Evolutionary conservation across 2,888 invertebrate genomes (phyloP).

Genomic region (Choristoneura rosaceana): DNA sequence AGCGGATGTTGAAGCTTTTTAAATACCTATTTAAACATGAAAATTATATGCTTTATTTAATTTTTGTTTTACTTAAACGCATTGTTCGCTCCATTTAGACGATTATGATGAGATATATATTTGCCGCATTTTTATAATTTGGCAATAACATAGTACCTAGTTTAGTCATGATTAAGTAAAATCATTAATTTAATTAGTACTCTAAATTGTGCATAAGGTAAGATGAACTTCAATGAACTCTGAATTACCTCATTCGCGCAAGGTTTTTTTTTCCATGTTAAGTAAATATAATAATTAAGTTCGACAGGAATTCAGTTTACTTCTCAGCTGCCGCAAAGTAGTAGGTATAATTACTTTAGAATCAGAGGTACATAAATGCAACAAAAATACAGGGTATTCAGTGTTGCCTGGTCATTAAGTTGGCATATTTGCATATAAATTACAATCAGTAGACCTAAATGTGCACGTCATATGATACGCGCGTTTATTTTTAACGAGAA

Average conservation of each 20-base stretch:
- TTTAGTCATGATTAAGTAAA: too few species aligned
- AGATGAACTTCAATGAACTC: not conserved
- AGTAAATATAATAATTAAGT: not conserved
- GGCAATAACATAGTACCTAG: not conserved
- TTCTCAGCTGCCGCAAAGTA: not conserved
- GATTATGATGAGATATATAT: not conserved
- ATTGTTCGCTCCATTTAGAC: not conserved
- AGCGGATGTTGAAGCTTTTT: not conserved
- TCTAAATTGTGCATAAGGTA: not conserved
- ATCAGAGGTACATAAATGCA: not conserved
- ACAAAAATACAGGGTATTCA: not conserved
- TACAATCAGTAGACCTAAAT: not conserved
- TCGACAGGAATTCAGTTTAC: not conserved
- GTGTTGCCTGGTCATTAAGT: not conserved
- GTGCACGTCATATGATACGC: not conserved
- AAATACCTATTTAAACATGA: not conserved
- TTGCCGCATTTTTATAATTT: not conserved
- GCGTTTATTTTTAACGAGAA: not conserved
- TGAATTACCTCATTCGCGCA: not conserved
- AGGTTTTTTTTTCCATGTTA: not conserved
- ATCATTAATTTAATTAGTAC: too few species aligned
- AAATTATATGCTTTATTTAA: not conserved
- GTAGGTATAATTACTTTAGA: not conserved
- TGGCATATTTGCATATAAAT: not conserved
- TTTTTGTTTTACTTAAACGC: not conserved